phyloP scores from a whole-genome alignment of 2,797 vertebrate genomes.

The Xiphorhynchus erythropygius region DNA sequence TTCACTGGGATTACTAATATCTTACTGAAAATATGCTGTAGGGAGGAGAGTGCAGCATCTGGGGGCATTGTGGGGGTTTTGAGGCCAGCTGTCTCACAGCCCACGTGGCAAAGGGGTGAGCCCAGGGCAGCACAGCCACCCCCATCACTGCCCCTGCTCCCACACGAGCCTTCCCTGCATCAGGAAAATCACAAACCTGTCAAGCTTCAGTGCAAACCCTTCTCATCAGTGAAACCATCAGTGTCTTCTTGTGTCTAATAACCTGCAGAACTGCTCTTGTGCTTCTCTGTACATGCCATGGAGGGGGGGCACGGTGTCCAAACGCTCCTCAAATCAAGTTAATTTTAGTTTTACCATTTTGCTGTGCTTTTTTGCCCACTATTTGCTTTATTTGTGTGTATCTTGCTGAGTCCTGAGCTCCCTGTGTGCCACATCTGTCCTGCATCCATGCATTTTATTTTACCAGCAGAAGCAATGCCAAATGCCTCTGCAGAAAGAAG shows the following conservation, averaged over 20 bases:
- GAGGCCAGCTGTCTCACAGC: neutral
- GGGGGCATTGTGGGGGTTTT: neutral
- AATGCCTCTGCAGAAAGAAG: neutral
- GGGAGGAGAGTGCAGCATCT: neutral
- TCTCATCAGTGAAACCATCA: neutral
- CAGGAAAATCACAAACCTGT: conserved; percentile 67
- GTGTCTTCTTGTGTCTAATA: neutral
- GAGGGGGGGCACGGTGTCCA: neutral
- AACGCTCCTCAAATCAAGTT: neutral
- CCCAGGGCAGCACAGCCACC: neutral
- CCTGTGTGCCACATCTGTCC: neutral
- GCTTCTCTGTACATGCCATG: neutral
- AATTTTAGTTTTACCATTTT: neutral
- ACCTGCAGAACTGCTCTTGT: neutral
- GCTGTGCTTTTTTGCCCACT: neutral
- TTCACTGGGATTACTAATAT: neutral
- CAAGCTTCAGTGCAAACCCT: neutral
- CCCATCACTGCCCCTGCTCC: neutral
- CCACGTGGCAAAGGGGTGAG: neutral
- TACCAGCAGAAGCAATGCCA: neutral
- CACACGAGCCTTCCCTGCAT: neutral
- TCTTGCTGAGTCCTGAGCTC: neutral
- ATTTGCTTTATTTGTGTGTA: neutral
- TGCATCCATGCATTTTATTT: neutral
- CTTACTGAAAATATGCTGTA: neutral